These are phyloP conservation scores for Melanotaenia pygmaea DNA, from an alignment of 2,797 vertebrate genomes.

Conservation along the genomic window DNA sequence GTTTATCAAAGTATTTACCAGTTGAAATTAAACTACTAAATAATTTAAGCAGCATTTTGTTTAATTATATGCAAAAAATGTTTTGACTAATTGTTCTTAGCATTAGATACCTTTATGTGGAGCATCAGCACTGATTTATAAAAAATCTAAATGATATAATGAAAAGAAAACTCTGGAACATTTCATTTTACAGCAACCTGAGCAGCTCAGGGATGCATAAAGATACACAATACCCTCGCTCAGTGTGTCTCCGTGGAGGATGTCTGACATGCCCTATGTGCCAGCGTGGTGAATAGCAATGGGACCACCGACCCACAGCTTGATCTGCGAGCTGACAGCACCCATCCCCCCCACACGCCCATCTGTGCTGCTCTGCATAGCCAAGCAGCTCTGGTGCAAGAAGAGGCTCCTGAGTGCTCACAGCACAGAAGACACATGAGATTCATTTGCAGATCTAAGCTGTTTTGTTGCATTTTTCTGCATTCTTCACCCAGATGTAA, in stretches of 20 bases:
- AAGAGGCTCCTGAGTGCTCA: slow-evolving; percentile 34
- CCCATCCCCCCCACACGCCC: slow-evolving; percentile 79
- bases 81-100: neutral
- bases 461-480: slow-evolving; percentile 2
- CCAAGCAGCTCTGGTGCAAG: slow-evolving; percentile 64
- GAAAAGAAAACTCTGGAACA: slow-evolving; percentile 14
- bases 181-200: slow-evolving; percentile 24
- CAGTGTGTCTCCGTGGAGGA: slow-evolving; percentile 69
- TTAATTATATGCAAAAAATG: neutral
- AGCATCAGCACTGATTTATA: slow-evolving; percentile 19
- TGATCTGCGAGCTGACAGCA: slow-evolving; percentile 79
- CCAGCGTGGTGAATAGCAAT: slow-evolving; percentile 78
- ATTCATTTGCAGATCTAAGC: slow-evolving; percentile 38
- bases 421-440: slow-evolving; percentile 48
- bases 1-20: too few relatives aligned
- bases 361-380: slow-evolving; percentile 80
- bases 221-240: slow-evolving; percentile 46
- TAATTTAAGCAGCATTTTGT: neutral
- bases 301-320: slow-evolving; percentile 78
- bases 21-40: too few relatives aligned
- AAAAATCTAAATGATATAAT: slow-evolving; percentile 15
- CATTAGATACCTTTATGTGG: neutral
- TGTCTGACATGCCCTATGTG: slow-evolving; percentile 80
- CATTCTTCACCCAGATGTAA: slow-evolving; percentile 20
- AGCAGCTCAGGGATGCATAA: slow-evolving; percentile 20